These are phyloP conservation scores for Passer montanus DNA, from an alignment of 2,113 vertebrate genomes.

Conservation along the genomic window DNA sequence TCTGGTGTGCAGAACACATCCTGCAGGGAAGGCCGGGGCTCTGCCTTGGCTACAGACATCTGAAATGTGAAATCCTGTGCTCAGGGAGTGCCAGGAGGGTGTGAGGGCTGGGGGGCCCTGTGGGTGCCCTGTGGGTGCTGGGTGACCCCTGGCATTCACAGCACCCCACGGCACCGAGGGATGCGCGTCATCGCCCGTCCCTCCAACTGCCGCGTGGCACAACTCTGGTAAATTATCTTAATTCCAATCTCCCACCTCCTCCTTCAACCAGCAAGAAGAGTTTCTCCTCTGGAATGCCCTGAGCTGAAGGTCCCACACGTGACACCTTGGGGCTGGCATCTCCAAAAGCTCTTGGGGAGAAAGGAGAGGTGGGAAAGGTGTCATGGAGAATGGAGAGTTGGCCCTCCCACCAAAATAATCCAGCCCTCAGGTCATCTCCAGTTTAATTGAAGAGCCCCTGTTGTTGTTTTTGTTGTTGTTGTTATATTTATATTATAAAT, in stretches of 20 bases:
- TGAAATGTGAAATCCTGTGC: background rate
- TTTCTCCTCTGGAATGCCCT: background rate
- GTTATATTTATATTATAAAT: too few species aligned
- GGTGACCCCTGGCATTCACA: background rate
- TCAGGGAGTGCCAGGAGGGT: background rate
- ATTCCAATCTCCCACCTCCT: background rate
- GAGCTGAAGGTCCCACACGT: background rate
- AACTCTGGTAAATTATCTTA: background rate
- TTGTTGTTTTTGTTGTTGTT: too few species aligned
- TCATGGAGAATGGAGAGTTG: background rate
- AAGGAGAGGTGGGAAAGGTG: background rate
- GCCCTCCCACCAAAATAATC: background rate
- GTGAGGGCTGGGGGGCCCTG: background rate
- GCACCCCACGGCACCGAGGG: rapidly evolving
- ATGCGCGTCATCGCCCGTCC: background rate
- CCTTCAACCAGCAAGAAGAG: background rate
- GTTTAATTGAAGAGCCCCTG: background rate
- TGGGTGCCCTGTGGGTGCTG: background rate
- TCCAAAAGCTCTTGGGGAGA: background rate
- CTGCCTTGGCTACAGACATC: background rate
- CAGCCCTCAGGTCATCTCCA: background rate
- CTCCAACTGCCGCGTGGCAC: background rate
- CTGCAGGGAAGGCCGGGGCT: background rate
- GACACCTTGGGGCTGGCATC: background rate
- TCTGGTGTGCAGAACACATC: constrained; percentile 12